Conservation (phyloP, 2,888 invertebrate genomes). For the Orgyia antiqua region DNA sequence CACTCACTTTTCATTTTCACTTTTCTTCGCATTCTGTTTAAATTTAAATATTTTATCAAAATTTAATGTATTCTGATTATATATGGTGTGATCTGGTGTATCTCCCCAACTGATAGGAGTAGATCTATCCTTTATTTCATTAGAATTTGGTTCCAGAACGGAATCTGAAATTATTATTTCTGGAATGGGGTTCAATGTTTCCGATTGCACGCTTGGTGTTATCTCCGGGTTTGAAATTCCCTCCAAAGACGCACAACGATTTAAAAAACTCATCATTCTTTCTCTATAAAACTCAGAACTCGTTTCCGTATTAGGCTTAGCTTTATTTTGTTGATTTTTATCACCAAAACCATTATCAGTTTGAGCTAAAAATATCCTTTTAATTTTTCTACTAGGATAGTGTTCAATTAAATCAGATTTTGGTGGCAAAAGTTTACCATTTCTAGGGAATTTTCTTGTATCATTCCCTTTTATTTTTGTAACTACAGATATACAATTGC, state of each 20-base stretch:
- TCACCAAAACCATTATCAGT: conserved; percentile 63
- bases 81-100: conserved; percentile 56
- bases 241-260: conserved; percentile 57
- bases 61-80: conserved; percentile 68
- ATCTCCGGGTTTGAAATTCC: conserved; percentile 52
- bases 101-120: conserved; percentile 68
- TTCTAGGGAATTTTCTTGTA: conserved; percentile 52
- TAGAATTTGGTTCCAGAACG: conserved; percentile 13
- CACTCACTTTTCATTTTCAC: conserved; percentile 22
- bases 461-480: conserved; percentile 77
- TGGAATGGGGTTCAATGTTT: conserved; percentile 51
- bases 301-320: conserved; percentile 59
- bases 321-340: conserved; percentile 66
- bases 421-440: conserved; percentile 55
- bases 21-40: conserved; percentile 28
- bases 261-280: conserved; percentile 65
- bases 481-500: conserved; percentile 72
- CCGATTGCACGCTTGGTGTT: conserved; percentile 53
- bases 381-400: conserved; percentile 74
- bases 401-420: conserved; percentile 76
- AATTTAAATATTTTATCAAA: conserved; percentile 65
- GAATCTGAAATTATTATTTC: conserved; percentile 40
- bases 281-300: conserved; percentile 69
- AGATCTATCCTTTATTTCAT: conserved; percentile 26
- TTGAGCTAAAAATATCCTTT: conserved; percentile 68